Evolutionary conservation across 1,140 invertebrate species (phyloP).

Genomic region (Epicauta chinensis): DNA sequence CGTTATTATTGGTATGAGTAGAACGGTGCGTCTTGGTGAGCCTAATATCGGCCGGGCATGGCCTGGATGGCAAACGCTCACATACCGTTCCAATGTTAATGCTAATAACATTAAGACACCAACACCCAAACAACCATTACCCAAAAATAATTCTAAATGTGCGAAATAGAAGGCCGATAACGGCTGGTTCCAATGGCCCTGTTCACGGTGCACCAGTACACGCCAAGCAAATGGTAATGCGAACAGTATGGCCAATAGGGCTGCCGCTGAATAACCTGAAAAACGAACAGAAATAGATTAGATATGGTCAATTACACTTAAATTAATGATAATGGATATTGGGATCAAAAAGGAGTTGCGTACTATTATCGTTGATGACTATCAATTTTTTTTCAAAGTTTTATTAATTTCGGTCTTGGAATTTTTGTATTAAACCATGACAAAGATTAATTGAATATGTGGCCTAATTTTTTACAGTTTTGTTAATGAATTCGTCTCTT

Average conservation of each 20-base stretch:
- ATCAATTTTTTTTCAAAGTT: no score
- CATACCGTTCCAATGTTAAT: conserved; percentile 71
- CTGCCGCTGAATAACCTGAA: conserved; percentile 63
- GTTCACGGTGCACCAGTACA: conserved; percentile 58
- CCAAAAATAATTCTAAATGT: conserved; percentile 65
- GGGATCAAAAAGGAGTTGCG: no score
- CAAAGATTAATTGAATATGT: no score
- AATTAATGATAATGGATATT: no score
- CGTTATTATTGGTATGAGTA: conserved; percentile 54
- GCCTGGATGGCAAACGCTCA: conserved; percentile 73
- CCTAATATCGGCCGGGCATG: conserved; percentile 54
- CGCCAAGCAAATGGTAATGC: conserved; percentile 65
- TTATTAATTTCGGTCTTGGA: no score
- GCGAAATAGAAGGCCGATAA: conserved; percentile 65
- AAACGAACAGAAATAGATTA: conserved; percentile 10
- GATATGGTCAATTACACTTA: no score
- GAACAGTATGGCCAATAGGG: conserved; percentile 63
- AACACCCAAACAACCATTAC: conserved; percentile 65
- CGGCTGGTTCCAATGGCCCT: conserved; percentile 56
- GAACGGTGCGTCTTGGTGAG: conserved; percentile 54
- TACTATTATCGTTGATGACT: no score
- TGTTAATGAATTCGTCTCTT: no score
- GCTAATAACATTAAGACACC: conserved; percentile 74
- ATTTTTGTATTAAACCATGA: no score
- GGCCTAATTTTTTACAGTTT: no score